Conservation (phyloP, 2,888 invertebrate genomes). For the Pegoplata infirma region DNA sequence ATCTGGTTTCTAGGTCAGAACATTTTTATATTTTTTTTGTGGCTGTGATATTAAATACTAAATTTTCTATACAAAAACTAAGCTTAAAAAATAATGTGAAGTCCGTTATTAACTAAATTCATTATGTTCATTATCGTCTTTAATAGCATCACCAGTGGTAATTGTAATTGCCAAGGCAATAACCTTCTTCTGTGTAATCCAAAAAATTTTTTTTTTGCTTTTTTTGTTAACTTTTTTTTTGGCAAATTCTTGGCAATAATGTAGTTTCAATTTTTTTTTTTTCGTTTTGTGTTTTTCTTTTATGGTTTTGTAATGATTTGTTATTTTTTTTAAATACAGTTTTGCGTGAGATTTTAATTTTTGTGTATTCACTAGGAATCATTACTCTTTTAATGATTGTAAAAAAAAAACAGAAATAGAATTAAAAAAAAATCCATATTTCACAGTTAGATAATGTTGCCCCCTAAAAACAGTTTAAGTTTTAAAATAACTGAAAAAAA, state of each 20-base stretch:
- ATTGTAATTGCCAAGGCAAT: slow-evolving; percentile 26
- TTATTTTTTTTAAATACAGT: slow-evolving; percentile 24
- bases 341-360: slow-evolving; percentile 29
- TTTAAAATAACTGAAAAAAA: background rate
- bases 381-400: background rate
- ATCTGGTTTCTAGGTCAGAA: too few relatives aligned
- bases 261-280: slow-evolving; percentile 2
- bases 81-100: too few relatives aligned
- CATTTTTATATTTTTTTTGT: too few relatives aligned
- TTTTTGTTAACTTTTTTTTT: background rate
- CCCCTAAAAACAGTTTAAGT: background rate
- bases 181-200: slow-evolving; percentile 23
- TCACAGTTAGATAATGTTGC: background rate
- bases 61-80: too few relatives aligned
- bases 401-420: background rate
- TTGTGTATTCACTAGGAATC: slow-evolving; percentile 3
- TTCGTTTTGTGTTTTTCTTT: background rate
- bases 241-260: slow-evolving; percentile 4
- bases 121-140: too few relatives aligned
- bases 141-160: background rate
- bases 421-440: background rate
- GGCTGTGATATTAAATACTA: too few relatives aligned
- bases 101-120: too few relatives aligned
- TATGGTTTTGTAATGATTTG: slow-evolving; percentile 4
- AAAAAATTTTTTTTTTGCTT: background rate